Percentiles rank a stretch among this genome's conserved stretches.
Evolutionary conservation across 1,140 invertebrate species (phyloP).

Genomic region (Gonioctena quinquepunctata): DNA sequence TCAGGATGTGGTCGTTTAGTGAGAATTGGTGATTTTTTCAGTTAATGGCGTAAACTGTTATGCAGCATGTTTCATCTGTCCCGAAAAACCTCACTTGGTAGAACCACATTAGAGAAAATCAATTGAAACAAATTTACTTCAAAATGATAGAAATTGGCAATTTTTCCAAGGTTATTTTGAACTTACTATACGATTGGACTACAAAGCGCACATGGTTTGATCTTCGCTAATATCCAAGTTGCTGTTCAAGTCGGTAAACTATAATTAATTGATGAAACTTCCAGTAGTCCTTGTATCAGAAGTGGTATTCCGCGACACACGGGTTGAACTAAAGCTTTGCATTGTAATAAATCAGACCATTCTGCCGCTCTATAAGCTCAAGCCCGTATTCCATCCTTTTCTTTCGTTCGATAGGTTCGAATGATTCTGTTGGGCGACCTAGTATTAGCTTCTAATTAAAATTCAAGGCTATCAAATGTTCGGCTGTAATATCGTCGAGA

Average conservation of each 20-base stretch:
- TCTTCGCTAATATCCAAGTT: not conserved
- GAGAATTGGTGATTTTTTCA: no score
- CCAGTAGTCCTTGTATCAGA: not conserved
- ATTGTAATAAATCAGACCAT: slow-evolving; percentile 28
- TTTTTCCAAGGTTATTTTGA: no score
- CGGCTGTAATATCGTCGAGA: slow-evolving; percentile 25
- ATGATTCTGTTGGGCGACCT: slow-evolving; percentile 6
- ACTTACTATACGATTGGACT: no score
- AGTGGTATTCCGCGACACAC: not conserved
- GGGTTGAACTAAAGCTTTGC: not conserved
- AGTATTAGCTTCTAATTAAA: slow-evolving; percentile 45
- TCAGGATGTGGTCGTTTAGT: no score
- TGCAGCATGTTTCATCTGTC: no score
- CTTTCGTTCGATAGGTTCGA: slow-evolving; percentile 27
- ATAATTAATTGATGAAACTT: slow-evolving; percentile 6
- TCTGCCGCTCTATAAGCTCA: slow-evolving; percentile 21
- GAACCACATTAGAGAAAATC: no score
- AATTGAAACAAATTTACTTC: no score
- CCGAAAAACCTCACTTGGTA: no score
- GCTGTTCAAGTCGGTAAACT: not conserved
- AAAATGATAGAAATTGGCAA: no score
- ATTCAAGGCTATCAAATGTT: slow-evolving; percentile 33
- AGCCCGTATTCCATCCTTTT: slow-evolving; percentile 21
- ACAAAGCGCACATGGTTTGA: not conserved
- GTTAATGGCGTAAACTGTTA: no score